phyloP scores from a whole-genome alignment of 2,113 vertebrate species.

The Chaetorhynchus papuensis region DNA sequence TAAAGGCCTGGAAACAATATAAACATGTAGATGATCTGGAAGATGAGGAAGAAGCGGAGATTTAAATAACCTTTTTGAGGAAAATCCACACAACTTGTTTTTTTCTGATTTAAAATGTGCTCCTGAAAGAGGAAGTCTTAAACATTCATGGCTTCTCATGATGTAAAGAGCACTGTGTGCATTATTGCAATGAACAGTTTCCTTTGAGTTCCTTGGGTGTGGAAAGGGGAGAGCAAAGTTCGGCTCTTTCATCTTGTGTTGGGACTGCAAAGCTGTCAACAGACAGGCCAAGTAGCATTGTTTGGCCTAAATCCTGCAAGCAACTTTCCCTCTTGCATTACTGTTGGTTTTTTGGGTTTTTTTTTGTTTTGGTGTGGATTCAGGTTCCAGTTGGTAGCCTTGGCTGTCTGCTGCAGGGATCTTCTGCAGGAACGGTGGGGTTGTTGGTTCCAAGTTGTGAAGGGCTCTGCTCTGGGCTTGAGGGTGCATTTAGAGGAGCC shows the following conservation, averaged over 20 bases:
- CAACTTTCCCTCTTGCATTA: neutral
- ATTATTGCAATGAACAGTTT: neutral
- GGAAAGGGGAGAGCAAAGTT: neutral
- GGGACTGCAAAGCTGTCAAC: neutral
- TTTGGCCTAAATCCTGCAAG: neutral
- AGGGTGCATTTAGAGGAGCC: neutral
- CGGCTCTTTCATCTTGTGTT: neutral
- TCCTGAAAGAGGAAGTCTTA: neutral
- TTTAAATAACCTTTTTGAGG: neutral
- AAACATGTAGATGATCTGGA: constrained; percentile 70
- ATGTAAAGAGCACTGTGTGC: neutral
- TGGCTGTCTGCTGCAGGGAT: neutral
- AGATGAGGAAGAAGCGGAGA: neutral
- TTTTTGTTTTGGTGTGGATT: neutral
- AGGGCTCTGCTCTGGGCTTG: neutral
- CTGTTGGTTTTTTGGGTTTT: neutral
- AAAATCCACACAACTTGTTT: neutral
- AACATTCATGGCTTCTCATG: neutral
- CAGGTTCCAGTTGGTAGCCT: neutral
- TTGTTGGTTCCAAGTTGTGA: neutral
- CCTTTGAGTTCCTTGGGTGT: neutral
- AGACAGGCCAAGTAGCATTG: neutral
- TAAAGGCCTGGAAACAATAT: constrained; percentile 85
- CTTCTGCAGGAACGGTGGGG: neutral
- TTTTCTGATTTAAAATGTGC: neutral